Conservation (phyloP, 1,140 invertebrate species). For the Drosophila kanapiae region DNA sequence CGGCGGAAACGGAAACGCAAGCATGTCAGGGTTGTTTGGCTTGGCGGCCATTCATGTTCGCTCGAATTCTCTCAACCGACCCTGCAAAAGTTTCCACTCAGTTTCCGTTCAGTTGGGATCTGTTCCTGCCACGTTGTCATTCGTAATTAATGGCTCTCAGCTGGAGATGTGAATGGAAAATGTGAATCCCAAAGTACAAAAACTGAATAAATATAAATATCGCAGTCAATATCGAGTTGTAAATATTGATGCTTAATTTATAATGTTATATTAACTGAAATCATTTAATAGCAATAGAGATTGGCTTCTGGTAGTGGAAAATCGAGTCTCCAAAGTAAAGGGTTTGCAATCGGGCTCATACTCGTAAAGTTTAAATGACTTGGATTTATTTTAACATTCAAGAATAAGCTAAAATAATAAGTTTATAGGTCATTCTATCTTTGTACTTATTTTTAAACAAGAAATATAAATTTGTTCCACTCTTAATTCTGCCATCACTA, state of each 20-base stretch:
- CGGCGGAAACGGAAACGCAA: constrained; percentile 74
- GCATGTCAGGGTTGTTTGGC: constrained; percentile 68
- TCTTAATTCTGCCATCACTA: background rate
- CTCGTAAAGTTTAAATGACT: too few species aligned
- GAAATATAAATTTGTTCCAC: too few species aligned
- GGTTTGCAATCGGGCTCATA: too few species aligned
- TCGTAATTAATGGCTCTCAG: constrained; percentile 61
- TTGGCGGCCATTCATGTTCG: constrained; percentile 61
- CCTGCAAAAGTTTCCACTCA: constrained; percentile 29
- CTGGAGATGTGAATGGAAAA: constrained; percentile 2
- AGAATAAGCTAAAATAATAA: too few species aligned
- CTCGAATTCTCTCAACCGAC: constrained; percentile 22
- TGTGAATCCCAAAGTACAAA: background rate
- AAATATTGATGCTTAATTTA: background rate
- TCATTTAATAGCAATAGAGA: too few species aligned
- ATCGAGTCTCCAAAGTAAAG: too few species aligned
- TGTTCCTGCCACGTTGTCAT: constrained; percentile 55
- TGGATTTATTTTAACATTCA: background rate
- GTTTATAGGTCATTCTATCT: too few species aligned
- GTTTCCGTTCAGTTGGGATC: constrained; percentile 29
- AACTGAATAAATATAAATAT: background rate
- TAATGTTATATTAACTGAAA: too few species aligned
- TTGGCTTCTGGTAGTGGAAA: too few species aligned
- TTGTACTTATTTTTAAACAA: too few species aligned
- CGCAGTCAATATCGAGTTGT: background rate